Conservation (phyloP, 1,140 invertebrate genomes). For the Plectrocnemia conspersa region DNA sequence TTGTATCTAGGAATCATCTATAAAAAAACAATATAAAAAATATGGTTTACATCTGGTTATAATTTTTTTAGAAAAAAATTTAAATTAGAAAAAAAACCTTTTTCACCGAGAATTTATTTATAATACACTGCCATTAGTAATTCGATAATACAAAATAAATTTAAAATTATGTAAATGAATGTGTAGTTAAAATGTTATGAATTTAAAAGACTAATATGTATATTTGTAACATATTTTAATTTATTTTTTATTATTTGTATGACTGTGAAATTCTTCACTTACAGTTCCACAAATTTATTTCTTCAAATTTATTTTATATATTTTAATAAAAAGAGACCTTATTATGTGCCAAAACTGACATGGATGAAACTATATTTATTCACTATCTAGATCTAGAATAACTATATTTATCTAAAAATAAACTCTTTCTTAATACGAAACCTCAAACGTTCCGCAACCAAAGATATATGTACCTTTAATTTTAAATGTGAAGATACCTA, state of each 20-base stretch:
- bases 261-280: not conserved
- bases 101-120: constrained; percentile 5
- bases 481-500: too few species aligned
- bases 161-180: not conserved
- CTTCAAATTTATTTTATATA: constrained; percentile 2
- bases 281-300: not conserved
- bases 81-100: not conserved
- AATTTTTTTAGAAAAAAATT: not conserved
- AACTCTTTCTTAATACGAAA: too few species aligned
- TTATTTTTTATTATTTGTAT: constrained; percentile 1
- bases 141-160: not conserved
- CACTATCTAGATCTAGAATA: too few species aligned
- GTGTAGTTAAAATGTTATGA: not conserved
- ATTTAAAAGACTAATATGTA: not conserved
- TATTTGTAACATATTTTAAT: not conserved
- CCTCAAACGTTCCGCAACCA: too few species aligned
- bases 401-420: too few species aligned
- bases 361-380: too few species aligned
- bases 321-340: too few species aligned
- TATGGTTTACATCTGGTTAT: not conserved
- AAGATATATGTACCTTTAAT: too few species aligned
- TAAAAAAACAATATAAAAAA: not conserved
- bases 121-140: constrained; percentile 13
- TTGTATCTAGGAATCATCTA: not conserved
- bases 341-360: too few species aligned